A percentile compares a stretch with the other conserved stretches of the same genome.
These are phyloP conservation scores for Corydoras maculifer DNA, from an alignment of 2,113 vertebrate genomes.

Conservation along the genomic window DNA sequence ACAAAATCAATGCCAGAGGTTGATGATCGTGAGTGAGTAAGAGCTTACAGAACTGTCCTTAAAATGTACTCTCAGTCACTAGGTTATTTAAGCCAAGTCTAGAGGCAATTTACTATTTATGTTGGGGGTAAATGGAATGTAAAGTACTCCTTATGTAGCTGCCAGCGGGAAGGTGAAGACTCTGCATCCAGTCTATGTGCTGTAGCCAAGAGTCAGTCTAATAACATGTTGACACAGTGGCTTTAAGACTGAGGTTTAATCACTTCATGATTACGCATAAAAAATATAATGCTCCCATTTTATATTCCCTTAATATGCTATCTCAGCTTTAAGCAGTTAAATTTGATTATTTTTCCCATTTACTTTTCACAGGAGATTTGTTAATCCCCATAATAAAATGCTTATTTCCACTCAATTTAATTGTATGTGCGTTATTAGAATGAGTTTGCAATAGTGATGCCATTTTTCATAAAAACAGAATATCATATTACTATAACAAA, in stretches of 20 bases:
- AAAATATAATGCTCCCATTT: too few relatives aligned
- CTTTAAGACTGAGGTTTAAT: background rate
- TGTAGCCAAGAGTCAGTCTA: slow-evolving; percentile 20
- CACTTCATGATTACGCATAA: slow-evolving; percentile 9
- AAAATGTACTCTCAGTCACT: background rate
- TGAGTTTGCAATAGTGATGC: too few relatives aligned
- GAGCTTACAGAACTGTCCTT: background rate
- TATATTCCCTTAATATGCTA: too few relatives aligned
- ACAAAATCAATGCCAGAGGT: background rate
- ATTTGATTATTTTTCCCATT: background rate
- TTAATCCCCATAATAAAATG: background rate
- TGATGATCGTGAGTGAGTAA: background rate
- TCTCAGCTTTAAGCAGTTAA: background rate
- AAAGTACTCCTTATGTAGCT: background rate
- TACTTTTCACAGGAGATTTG: background rate
- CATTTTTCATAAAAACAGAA: too few relatives aligned
- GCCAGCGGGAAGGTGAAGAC: slow-evolving; percentile 13
- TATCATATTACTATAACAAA: too few relatives aligned
- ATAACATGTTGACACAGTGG: background rate
- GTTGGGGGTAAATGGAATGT: background rate
- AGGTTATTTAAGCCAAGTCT: background rate
- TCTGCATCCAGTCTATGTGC: slow-evolving; percentile 7
- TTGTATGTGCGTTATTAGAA: too few relatives aligned
- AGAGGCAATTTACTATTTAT: background rate
- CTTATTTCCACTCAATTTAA: background rate